Evolutionary conservation across 92 coral and sea anemone species (phyloP).

Genomic region (Bergia sp.): DNA sequence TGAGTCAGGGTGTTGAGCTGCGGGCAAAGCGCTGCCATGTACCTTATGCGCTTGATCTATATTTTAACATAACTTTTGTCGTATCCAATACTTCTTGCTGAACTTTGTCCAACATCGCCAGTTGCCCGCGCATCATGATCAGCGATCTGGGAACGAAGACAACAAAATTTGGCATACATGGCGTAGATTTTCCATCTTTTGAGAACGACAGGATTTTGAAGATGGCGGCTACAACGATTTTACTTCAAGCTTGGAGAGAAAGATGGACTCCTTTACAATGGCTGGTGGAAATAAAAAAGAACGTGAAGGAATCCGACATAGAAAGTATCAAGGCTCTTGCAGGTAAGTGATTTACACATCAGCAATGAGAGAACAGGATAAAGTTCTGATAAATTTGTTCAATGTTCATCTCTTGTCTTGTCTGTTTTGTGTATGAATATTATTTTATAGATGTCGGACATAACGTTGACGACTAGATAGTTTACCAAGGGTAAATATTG

Average conservation of each 20-base stretch:
- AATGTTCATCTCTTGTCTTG: not conserved
- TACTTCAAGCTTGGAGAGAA: slow-evolving; percentile 96
- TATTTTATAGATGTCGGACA: too few species aligned
- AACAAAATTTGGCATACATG: slow-evolving; percentile 12
- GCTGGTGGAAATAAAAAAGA: slow-evolving; percentile 87
- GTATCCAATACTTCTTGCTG: too few species aligned
- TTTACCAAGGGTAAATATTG: too few species aligned
- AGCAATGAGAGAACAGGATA: not conserved
- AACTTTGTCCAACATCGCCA: too few species aligned
- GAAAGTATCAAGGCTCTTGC: slow-evolving; percentile 76
- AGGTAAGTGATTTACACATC: slow-evolving; percentile 53
- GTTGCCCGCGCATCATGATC: too few species aligned
- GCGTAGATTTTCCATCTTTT: not conserved
- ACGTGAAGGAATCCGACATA: slow-evolving; percentile 54
- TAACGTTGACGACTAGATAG: too few species aligned
- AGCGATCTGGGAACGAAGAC: slow-evolving; percentile 10
- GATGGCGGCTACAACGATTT: slow-evolving; percentile 86
- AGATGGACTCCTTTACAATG: slow-evolving; percentile 96
- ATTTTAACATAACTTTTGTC: too few species aligned
- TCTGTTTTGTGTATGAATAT: not conserved
- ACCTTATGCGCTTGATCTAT: too few species aligned
- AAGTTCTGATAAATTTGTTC: too few species aligned
- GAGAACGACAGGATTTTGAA: slow-evolving; percentile 43
- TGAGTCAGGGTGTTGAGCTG: too few species aligned
- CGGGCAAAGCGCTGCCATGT: too few species aligned